Evolutionary conservation across 2,113 vertebrate species (phyloP).

Genomic region (Zapornia atra): DNA sequence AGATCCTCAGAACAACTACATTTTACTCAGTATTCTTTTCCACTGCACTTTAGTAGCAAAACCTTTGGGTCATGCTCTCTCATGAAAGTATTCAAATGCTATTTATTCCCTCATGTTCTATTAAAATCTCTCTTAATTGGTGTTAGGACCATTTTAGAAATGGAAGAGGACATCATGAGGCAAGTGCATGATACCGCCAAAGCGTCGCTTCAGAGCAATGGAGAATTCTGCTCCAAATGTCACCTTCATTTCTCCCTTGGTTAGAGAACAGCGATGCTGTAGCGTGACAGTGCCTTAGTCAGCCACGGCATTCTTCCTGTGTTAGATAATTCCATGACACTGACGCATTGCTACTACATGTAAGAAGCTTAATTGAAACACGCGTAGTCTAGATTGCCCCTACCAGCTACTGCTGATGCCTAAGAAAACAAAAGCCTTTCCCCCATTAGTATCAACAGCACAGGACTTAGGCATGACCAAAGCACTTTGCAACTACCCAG

Average conservation of each 20-base stretch:
- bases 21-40: neutral
- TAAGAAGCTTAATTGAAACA: neutral
- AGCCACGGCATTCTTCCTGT: neutral
- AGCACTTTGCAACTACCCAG: neutral
- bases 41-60: neutral
- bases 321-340: neutral
- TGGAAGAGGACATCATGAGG: neutral
- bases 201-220: neutral
- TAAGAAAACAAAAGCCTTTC: neutral
- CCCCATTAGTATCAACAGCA: neutral
- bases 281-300: neutral
- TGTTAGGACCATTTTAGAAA: neutral
- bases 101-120: neutral
- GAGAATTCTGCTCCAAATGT: neutral
- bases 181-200: neutral
- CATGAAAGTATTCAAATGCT: neutral
- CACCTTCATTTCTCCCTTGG: neutral
- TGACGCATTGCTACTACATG: neutral
- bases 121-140: neutral
- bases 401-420: neutral
- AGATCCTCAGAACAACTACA: neutral
- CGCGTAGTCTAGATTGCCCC: neutral
- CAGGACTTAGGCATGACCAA: neutral
- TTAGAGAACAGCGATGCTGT: neutral
- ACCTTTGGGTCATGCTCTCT: neutral